Base-by-base conservation (phyloP, 2,113 vertebrate species). In the Thalassoma bifasciatum region DNA sequence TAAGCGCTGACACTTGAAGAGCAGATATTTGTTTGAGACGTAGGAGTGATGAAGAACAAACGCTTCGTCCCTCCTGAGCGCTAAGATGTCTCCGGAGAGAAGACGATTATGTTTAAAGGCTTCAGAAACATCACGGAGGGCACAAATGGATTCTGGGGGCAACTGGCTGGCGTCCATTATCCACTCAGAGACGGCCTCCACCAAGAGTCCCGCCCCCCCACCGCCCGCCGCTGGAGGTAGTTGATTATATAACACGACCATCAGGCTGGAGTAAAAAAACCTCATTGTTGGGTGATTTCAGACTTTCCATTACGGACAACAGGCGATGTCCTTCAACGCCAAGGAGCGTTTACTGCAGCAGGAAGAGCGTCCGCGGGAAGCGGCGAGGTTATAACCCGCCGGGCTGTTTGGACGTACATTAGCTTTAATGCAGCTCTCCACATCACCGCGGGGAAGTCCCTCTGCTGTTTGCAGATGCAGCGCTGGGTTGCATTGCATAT, bases 101-200 rank as follows among this genome's bases (percentile, higher is more conserved):
- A 1, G 57, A 36, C 58, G 72, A 78, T 89, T 77, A 82, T 73
- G 77, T 82, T 10, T 23, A 19, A 40, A 81, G 26, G 70, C 69
- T 53, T 58, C 38, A 10, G 52, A n/a, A 26, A 58, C 56, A 10
- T 61, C 61, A 54, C 6, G 0, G 53, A 40, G 66, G 77, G 77
- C 72, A 75, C 71, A 90, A 87, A 89, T 85, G 74, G 86, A 84
- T 78, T 84, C 64, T 40, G 58, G 50, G 83, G 77, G 73, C 80
- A 74, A 62, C 59, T 53, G 67, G 77, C 67, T 74, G 3, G 3
- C 7, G 60, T 69, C 84, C 79, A 84, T 88, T 75, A 91, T 72
- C 75, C 80, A 64, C 85, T 77, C 69, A 74, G 40, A 69, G 42
- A 23, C 6, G 54, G 22, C 67, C 66, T 51, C 58, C 22, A 36